Conservation (phyloP, 2,888 invertebrate species). For the Vannuccia rotundouncinata region DNA sequence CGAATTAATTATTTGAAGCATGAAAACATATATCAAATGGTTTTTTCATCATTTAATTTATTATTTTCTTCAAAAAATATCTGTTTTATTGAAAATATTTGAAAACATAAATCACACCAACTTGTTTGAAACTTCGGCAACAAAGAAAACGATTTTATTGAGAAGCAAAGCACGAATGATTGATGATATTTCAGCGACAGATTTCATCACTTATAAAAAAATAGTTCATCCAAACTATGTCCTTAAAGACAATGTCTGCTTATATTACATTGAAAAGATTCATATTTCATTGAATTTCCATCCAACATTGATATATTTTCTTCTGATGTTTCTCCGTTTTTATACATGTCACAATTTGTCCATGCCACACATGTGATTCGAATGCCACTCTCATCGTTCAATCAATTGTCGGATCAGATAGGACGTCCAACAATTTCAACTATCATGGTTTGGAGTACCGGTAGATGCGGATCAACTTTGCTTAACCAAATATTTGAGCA, state of each 20-base stretch:
- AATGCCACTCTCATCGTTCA: constrained; percentile 49
- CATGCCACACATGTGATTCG: constrained; percentile 46
- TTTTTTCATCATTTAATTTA: too few species aligned
- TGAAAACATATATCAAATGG: too few species aligned
- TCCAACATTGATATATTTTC: constrained; percentile 44
- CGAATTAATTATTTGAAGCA: too few species aligned
- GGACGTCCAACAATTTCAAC: constrained; percentile 48
- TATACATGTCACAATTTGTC: constrained; percentile 47
- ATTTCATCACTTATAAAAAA: constrained; percentile 31
- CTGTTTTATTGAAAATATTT: too few species aligned
- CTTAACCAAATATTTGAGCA: constrained; percentile 46
- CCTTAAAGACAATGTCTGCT: constrained; percentile 46
- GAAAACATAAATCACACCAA: too few species aligned
- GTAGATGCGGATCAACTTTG: constrained; percentile 47
- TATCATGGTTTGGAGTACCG: constrained; percentile 46
- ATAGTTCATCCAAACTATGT: constrained; percentile 49
- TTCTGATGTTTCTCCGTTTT: constrained; percentile 42
- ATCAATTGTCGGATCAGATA: constrained; percentile 48
- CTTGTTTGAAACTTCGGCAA: too few species aligned
- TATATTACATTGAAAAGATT: constrained; percentile 49
- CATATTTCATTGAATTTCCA: constrained; percentile 47
- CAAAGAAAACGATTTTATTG: too few species aligned
- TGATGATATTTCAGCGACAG: not conserved
- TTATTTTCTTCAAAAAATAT: too few species aligned
- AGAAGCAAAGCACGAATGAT: too few species aligned